Evolutionary conservation across 2,888 invertebrate species (phyloP).

Genomic region (Hydraecia micacea): DNA sequence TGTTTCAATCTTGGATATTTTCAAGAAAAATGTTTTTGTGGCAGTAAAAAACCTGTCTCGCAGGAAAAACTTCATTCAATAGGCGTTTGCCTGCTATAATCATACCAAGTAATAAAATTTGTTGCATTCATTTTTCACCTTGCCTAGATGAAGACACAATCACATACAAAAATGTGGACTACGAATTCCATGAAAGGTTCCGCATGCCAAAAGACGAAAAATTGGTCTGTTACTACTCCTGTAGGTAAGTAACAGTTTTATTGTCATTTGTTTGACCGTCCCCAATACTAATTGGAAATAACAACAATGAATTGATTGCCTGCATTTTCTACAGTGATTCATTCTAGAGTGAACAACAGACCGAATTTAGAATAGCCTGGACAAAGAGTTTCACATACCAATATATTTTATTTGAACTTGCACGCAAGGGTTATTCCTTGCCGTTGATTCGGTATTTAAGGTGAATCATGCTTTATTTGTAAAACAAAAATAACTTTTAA

Average conservation of each 20-base stretch:
- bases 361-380: slow-evolving; percentile 5
- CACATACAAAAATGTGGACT: slow-evolving; percentile 93
- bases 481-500: neutral
- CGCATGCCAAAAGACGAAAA: slow-evolving; percentile 98
- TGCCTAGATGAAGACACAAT: slow-evolving; percentile 95
- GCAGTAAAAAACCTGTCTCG: neutral
- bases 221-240: slow-evolving; percentile 98
- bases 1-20: too few relatives aligned
- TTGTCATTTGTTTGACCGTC: slow-evolving; percentile 9
- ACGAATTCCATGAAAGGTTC: slow-evolving; percentile 97
- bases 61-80: neutral
- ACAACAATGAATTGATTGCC: slow-evolving; percentile 1
- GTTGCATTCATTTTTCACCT: slow-evolving; percentile 23
- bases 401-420: slow-evolving; percentile 19
- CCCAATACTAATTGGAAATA: slow-evolving; percentile 22
- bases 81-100: neutral
- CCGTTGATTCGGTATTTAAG: neutral
- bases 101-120: neutral
- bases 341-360: neutral
- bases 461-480: slow-evolving; percentile 20
- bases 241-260: slow-evolving; percentile 92
- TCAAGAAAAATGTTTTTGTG: neutral
- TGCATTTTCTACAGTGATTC: slow-evolving; percentile 30
- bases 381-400: slow-evolving; percentile 1
- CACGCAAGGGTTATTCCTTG: slow-evolving; percentile 28